phyloP scores from a whole-genome alignment of 2,113 vertebrate species.

The Vimba vimba region DNA sequence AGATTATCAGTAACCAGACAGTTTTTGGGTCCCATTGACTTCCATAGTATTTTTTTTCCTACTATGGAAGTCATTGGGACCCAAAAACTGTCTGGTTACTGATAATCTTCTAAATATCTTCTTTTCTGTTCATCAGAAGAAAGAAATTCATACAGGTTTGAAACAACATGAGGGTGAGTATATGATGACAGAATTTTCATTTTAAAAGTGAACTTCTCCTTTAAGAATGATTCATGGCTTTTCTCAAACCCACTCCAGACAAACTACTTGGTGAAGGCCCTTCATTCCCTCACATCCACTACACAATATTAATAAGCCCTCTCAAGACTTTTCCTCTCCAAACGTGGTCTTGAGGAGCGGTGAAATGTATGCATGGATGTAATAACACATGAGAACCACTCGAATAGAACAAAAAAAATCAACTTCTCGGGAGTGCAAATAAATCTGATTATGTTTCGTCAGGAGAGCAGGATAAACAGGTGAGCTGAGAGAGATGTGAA shows the following conservation, averaged over 20 bases:
- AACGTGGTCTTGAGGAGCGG: not conserved
- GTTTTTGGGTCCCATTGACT: no score
- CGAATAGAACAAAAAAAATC: conserved; percentile 4
- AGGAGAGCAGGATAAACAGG: not conserved
- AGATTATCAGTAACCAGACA: no score
- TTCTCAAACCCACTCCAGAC: conserved; percentile 15
- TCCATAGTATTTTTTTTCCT: no score
- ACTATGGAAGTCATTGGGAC: no score
- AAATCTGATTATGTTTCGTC: conserved; percentile 5
- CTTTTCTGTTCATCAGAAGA: no score
- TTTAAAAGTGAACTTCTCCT: no score
- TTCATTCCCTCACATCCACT: conserved; percentile 22
- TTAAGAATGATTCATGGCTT: not conserved
- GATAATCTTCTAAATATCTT: no score
- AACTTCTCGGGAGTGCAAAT: conserved; percentile 29
- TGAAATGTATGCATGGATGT: conserved; percentile 20
- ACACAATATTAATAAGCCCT: conserved; percentile 20
- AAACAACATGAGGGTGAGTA: no score
- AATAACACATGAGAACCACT: conserved; percentile 17
- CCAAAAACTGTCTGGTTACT: no score
- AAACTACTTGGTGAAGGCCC: not conserved
- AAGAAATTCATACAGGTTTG: no score
- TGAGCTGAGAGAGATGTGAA: not conserved
- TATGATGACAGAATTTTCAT: no score
- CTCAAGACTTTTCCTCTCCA: not conserved